Evolutionary conservation across 2,888 invertebrate species (phyloP), one percentile per base, ranked within the genome.

Genomic region (Synanthedon formicaeformis): DNA sequence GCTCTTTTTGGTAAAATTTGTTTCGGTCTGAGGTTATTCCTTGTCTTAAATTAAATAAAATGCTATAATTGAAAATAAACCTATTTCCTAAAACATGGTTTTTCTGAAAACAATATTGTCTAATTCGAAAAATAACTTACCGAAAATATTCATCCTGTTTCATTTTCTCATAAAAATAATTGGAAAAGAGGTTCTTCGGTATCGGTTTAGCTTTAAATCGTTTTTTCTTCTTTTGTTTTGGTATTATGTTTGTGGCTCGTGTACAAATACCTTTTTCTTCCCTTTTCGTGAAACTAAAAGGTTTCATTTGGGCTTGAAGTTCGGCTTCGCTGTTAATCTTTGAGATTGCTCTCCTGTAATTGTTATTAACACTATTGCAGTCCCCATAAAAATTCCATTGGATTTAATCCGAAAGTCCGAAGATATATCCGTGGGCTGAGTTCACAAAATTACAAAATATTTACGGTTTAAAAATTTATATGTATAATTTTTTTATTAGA

Each of bases 141-240:
- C 92, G 89, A 71, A 91, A 92, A 75, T 91, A 93, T 59, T 92
- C 92, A 61, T 93, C 91, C 66, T 93, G 92, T 58, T 91, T 89
- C 88, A 91, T 91, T 68, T 91, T 92, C 58, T 91, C 90, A 58
- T 92, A 92, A 63, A 92, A 88, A 58, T 91, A 91, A 64, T 92
- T 92, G 13, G 91, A 91, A 66, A 92, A 93, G 18, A 93, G 75
- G 72, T 92, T 91, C 66, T 89, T 92, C 0, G 93, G 92, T 10
- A 93, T 89, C 0, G 93, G 92, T 58, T 91, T 90, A 0, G 93
- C 93, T 64, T 81, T 89, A 65, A 93, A 93, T 49, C 83, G 76
- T 61, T 89, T 90, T 58, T 83, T 88, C 78, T 76, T 88, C 63
- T 67, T 88, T 41, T 64, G 63, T 56, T 86, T 84, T 2, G 85